Evolutionary conservation across 2,113 vertebrate genomes (phyloP).

Genomic region (Aplodontia rufa): DNA sequence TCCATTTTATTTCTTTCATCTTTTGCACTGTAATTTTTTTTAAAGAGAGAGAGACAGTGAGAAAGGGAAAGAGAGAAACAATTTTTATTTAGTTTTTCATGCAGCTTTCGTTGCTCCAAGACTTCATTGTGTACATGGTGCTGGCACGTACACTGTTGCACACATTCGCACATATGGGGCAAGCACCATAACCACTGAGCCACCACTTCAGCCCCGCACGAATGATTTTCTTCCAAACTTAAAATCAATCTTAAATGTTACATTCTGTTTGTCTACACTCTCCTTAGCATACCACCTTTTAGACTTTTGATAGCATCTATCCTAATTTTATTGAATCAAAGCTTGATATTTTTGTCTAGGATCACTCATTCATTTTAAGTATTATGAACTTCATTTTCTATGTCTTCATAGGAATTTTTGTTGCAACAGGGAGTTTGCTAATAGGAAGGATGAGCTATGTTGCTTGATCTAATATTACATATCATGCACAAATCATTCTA

Average conservation of each 20-base stretch:
- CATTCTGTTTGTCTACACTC: background rate
- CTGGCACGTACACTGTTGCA: too few species aligned
- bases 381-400: background rate
- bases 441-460: background rate
- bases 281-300: background rate
- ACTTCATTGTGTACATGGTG: too few species aligned
- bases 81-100: too few species aligned
- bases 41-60: too few species aligned
- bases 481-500: background rate
- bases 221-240: background rate
- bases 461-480: background rate
- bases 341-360: background rate
- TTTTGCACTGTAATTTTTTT: too few species aligned
- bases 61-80: too few species aligned
- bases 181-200: too few species aligned
- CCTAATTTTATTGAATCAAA: background rate
- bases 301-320: background rate
- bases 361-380: background rate
- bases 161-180: too few species aligned
- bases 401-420: background rate
- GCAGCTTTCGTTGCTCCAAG: too few species aligned
- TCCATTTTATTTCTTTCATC: accelerated
- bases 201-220: too few species aligned
- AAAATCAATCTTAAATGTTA: background rate
- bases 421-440: background rate